Base-by-base conservation (phyloP, 2,797 vertebrate genomes). In the Ceryle rudis region DNA sequence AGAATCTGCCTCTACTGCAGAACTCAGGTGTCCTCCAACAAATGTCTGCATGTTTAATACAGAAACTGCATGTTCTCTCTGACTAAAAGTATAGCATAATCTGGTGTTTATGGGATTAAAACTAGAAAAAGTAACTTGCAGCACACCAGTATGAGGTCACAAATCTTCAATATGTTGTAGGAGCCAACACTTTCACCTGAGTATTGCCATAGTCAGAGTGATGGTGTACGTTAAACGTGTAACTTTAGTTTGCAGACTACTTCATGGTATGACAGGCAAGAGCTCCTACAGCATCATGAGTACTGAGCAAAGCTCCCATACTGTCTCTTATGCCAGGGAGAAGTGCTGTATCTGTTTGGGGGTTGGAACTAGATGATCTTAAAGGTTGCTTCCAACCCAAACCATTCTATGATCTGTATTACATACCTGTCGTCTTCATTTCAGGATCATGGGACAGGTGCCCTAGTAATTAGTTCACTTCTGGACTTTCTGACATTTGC, bases 401-500 rank as follows among this genome's bases (percentile, higher is more conserved):
- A 54, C 17, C 10, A 31, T 54, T 54, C 52, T 54, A 5, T 54
- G 52, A 54, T 54, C 28, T 31, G 17, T 29, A 29, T 90, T 33
- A 91, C n/a, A 77, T 89, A 60, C 10, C 22, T 82, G 15, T 89
- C 23, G 70, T 95, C 60, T 44, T 91, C 47, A 95, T 97, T 93
- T 87, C 97, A 99, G 99, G 99, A 99, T 94, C 99, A 99, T 86
- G 99, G 99, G 87, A 99, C 99, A 16, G 99, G 99, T 96, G 99
- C 99, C 70, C 98, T 99, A 90, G 99, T 99, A 93, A 99, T 99
- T 98, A 99, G 99, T 98, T 99, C 99, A 3, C 98, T 99, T 93
- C 97, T 99, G 98, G 99, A 99, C 98, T 99, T 99, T 98, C 98
- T 99, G 97, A 99, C 99, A 8, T 99, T 99, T 97, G 99, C 99